Base-by-base conservation (phyloP, 1,140 invertebrate species). In the Macrostomum lignano region DNA sequence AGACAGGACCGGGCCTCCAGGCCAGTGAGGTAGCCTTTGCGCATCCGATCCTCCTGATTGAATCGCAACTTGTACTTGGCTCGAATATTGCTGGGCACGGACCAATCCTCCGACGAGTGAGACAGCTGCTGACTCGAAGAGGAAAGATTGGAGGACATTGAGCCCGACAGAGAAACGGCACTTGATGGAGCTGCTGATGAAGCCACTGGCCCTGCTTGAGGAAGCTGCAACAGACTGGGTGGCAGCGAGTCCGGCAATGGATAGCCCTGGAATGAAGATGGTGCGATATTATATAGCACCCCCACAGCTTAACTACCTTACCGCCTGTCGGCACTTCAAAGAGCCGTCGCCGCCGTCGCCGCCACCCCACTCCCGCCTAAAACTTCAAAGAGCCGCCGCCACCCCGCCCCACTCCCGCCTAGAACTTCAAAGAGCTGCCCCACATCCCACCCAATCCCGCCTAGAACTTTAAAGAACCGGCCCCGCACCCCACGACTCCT, bases 41-140 rank as follows among this genome's bases (percentile, higher is more conserved):
- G 70, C 7, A 71, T 65, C 38, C 74, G 66, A 59, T 93, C 84
- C 38, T 74, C 73, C 2, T 71, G 71, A 56, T 93, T 93, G 52
- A 93, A 93, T 3, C 84, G 60, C 53, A 93, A 82, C 7, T 76
- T 86, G 49, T 86, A 91, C 53, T 82, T 84, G 25, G 88, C 61
- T 55, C 81, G 84, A 22, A 70, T 72, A 35, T 68, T 67, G 46
- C 84, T 78, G 10, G 78, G 76, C 35, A 91, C 72, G 0, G 72
- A 67, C 79, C 81, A 88, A 20, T 62, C 58, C 5, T 29, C 41
- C n/a, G n/a, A 1, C 39, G 20, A 15, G n/a, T 21, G 3, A 38
- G 32, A 31, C 36, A 21, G 6, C 28, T 23, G 14, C 37, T 32
- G 11, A 35, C 33, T 2, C 17, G n/a, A 6, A 3, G 19, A 22